Evolutionary conservation across 1,140 invertebrate genomes (phyloP), one percentile per base, ranked within the genome.

Genomic region (Drosophila cardini): DNA sequence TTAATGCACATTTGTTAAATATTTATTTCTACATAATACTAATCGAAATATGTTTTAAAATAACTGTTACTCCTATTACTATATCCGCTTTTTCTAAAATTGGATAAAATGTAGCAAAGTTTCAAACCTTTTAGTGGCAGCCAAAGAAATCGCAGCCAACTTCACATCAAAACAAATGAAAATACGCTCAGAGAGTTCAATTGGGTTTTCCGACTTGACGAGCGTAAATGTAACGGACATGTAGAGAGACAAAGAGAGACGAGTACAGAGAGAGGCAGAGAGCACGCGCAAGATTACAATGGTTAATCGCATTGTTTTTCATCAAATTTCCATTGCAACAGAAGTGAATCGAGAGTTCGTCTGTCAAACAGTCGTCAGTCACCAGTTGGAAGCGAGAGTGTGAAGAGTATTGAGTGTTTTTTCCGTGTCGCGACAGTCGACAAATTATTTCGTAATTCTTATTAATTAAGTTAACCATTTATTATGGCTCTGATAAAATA

Each of bases 311-410:
- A 36, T 63, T 53, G 68, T 46, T 63, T 72, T 61, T 55, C 36
- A 57, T 62, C 70, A 85, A 79, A 65, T 78, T 86, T 86, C 56
- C 67, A 76, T 55, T 79, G 75, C 50, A 76, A 62, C 73, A 69
- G 64, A 64, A 58, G 26, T 30, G 38, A 69, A 40, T 45, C 13
- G 32, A 42, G 61, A 36, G 46, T 63, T 32, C 40, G 18, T 21
- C n/a, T 34, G 68, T 45, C 60, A 65, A 58, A 53, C 43, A 58
- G 46, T 46, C 46, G 36, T 26, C 36, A 72, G 46, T 60, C 18
- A 55, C 53, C 40, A 48, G 36, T 38, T 64, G 56, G 60, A 42
- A 56, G 65, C 42, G 38, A 52, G 50, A 43, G 57, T 15, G 62
- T 18, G 1, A 6, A 38, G 34, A 40, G 3, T 55, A 13, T 52